Evolutionary conservation across 1,140 invertebrate genomes (phyloP).

Genomic region (Trissolcus basalis): DNA sequence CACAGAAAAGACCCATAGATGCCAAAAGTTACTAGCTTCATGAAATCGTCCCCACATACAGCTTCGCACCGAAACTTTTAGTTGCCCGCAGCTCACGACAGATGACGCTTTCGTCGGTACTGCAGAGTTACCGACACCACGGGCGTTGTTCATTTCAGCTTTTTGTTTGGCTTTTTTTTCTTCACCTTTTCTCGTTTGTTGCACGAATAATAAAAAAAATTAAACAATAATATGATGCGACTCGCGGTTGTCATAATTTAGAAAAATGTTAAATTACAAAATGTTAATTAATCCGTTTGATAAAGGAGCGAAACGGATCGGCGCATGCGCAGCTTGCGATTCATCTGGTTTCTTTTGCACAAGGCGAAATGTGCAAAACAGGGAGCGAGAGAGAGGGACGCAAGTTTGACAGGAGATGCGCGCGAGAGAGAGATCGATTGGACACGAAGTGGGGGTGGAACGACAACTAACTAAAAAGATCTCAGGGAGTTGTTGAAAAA

Average conservation of each 20-base stretch:
- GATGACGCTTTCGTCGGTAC: no score
- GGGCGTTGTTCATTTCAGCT: no score
- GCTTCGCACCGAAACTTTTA: neutral
- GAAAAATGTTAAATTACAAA: neutral
- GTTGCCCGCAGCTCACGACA: neutral
- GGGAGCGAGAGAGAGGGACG: neutral
- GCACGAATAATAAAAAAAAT: no score
- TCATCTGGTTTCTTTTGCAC: neutral
- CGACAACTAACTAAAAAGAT: conserved; percentile 40
- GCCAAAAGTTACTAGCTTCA: neutral
- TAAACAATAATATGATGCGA: neutral
- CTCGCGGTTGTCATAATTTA: neutral
- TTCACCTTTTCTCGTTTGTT: no score
- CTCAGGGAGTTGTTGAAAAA: conserved; percentile 55
- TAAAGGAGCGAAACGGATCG: neutral
- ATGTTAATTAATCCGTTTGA: neutral
- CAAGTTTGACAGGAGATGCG: neutral
- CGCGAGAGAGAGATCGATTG: conserved; percentile 8
- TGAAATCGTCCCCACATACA: neutral
- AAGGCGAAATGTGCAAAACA: neutral
- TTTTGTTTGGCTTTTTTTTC: no score
- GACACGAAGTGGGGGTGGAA: conserved; percentile 9
- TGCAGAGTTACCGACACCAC: no score
- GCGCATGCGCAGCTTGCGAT: neutral
- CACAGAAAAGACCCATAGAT: neutral